phyloP scores from a whole-genome alignment of 2,888 invertebrate genomes.

The Trachelus iudaicus region DNA sequence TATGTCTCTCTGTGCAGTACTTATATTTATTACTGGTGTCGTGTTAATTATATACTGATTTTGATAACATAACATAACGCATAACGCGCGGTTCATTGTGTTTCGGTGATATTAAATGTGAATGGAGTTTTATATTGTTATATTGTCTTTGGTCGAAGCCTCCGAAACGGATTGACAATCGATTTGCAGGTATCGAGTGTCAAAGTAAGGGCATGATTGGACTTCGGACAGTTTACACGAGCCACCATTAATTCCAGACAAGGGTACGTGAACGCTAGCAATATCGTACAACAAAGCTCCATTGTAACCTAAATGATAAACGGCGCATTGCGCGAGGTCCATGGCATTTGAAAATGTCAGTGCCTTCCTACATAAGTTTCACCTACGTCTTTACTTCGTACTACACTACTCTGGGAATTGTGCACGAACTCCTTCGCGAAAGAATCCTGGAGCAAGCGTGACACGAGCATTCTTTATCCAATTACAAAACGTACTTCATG shows the following conservation, averaged over 20 bases:
- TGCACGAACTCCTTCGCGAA: not conserved
- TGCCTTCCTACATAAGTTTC: slow-evolving; percentile 50
- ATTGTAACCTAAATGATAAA: slow-evolving; percentile 45
- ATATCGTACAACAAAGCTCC: slow-evolving; percentile 25
- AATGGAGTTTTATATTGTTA: not conserved
- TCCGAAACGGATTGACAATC: not conserved
- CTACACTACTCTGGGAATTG: not conserved
- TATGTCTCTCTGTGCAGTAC: no score
- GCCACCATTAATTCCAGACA: not conserved
- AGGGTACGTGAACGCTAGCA: slow-evolving; percentile 6
- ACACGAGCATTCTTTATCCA: not conserved
- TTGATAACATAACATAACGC: not conserved
- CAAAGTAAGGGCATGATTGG: not conserved
- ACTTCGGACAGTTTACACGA: not conserved
- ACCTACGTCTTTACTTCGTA: not conserved
- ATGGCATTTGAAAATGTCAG: slow-evolving; percentile 62
- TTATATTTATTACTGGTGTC: not conserved
- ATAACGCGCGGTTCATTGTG: not conserved
- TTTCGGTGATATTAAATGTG: not conserved
- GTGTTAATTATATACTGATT: not conserved
- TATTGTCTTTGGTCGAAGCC: not conserved
- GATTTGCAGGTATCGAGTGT: not conserved
- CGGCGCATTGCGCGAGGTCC: slow-evolving; percentile 35
- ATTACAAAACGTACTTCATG: not conserved
- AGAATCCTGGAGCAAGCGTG: not conserved